Evolutionary conservation across 2,113 vertebrate species (phyloP), one percentile per base, ranked within the genome.

Genomic region (Strix uralensis): DNA sequence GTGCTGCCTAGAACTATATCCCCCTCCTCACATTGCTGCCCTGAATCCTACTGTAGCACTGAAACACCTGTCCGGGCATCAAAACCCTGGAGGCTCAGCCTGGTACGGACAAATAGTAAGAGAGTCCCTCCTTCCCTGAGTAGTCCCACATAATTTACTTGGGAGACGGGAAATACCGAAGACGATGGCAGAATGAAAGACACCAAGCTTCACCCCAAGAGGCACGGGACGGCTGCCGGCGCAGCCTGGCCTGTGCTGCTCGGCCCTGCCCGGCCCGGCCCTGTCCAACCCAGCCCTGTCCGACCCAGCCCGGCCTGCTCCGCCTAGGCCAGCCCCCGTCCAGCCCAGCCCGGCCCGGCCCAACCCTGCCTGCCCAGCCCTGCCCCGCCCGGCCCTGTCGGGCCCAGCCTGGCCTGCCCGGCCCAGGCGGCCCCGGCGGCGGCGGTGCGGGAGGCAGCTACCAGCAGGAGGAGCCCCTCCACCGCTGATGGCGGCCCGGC

Each of bases 391-490:
- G 42, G 42, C 42, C 42, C 44, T 44, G 44, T 17, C 21, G 5
- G 27, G 36, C 27, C 69, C 13, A 47, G 46, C 18, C 19, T 5
- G 46, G 46, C 44, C 44, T 44, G 44, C 44, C 44, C 44, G 44
- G 44, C 44, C 44, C 44, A 16, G 44, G 44, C 44, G 46, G 46
- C 4, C 46, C 46, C 46, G 46, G 46, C 46, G 46, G 46, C 46
- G 46, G 46, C 46, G 46, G 46, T 47, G 46, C 46, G 46, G 46
- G 46, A 47, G 10, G 27, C 25, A 34, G 67, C 49, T n/a, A 90
- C 93, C 89, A 2, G 94, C 78, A 95, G 97, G 92, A 79, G 94
- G 96, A 86, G 84, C 89, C 59, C 44, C 13, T 16, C 13, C 85
- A 30, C 88, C 63, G 84, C 66, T 4, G 44, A 66, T 55, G 69